These are phyloP conservation scores for Hylaeus volcanicus DNA, from an alignment of 1,140 invertebrate genomes.

Conservation along the genomic window DNA sequence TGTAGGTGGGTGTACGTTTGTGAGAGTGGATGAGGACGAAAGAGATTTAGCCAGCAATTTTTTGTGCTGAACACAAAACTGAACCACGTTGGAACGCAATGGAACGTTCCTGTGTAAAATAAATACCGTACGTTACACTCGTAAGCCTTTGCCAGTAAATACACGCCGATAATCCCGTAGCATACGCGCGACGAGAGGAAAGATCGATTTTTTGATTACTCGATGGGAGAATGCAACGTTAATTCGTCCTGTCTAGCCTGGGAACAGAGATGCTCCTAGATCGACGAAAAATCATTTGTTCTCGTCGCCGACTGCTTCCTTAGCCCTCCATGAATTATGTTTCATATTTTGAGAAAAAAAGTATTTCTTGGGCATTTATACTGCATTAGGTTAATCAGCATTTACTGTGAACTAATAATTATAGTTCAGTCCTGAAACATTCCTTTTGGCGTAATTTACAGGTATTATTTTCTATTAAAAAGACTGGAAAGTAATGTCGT, in stretches of 20 bases:
- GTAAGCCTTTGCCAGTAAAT: conserved; percentile 71
- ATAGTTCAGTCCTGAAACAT: too few species aligned
- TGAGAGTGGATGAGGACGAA: conserved; percentile 53
- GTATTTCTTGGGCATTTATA: too few species aligned
- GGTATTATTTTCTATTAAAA: too few species aligned
- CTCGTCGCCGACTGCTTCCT: background rate
- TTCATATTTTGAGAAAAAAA: too few species aligned
- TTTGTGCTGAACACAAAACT: conserved; percentile 61
- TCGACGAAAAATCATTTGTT: background rate
- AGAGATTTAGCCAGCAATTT: conserved; percentile 61
- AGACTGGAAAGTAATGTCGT: too few species aligned
- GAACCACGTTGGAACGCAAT: conserved; percentile 58
- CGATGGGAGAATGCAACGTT: background rate
- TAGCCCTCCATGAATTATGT: background rate
- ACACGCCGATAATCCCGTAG: conserved; percentile 54
- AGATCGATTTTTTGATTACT: conserved; percentile 44
- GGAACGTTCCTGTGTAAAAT: conserved; percentile 76
- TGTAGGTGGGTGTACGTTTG: background rate
- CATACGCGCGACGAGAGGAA: conserved; percentile 38
- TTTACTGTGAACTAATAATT: too few species aligned
- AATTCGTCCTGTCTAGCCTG: too few species aligned
- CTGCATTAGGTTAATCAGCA: too few species aligned
- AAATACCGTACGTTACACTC: conserved; percentile 78
- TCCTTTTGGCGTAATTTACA: too few species aligned
- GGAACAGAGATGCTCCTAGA: background rate